These are phyloP conservation scores for Acipenser ruthenus DNA, from an alignment of 2,797 vertebrate genomes.

Conservation along the genomic window DNA sequence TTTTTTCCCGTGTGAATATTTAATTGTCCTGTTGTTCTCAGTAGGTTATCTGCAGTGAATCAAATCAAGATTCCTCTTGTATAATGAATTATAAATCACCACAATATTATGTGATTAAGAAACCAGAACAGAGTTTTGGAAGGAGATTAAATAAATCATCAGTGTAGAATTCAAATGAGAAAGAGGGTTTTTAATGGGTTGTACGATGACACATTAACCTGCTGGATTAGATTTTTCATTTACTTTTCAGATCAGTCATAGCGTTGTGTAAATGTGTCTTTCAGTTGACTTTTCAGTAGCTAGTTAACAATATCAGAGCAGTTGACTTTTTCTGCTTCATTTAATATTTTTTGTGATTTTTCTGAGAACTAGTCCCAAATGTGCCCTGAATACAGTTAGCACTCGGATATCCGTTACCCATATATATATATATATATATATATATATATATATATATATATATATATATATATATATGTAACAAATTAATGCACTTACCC, in stretches of 20 bases:
- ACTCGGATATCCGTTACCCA: too few species aligned
- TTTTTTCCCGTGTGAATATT: not conserved
- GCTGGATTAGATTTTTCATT: not conserved
- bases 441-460: too few species aligned
- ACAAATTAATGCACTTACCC: too few species aligned
- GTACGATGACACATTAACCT: not conserved
- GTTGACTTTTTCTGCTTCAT: too few species aligned
- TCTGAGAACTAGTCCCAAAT: too few species aligned
- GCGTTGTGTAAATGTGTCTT: not conserved
- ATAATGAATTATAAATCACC: slow-evolving; percentile 23
- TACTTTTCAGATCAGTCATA: not conserved
- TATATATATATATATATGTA: too few species aligned
- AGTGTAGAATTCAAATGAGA: slow-evolving; percentile 5
- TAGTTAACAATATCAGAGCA: not conserved
- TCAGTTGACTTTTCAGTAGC: not conserved
- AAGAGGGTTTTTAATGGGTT: not conserved
- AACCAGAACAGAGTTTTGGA: slow-evolving; percentile 1
- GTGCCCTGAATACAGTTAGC: too few species aligned
- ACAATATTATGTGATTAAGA: slow-evolving; percentile 9
- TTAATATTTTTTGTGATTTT: too few species aligned
- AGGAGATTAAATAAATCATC: not conserved
- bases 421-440: too few species aligned
- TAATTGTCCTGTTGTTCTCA: not conserved
- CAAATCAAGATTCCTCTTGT: slow-evolving; percentile 22
- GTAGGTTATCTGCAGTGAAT: slow-evolving; percentile 9